A percentile compares a stretch with the other conserved stretches of the same genome.
These are phyloP conservation scores for Zelostemma sp. DNA, from an alignment of 1,140 invertebrate species.

Conservation along the genomic window DNA sequence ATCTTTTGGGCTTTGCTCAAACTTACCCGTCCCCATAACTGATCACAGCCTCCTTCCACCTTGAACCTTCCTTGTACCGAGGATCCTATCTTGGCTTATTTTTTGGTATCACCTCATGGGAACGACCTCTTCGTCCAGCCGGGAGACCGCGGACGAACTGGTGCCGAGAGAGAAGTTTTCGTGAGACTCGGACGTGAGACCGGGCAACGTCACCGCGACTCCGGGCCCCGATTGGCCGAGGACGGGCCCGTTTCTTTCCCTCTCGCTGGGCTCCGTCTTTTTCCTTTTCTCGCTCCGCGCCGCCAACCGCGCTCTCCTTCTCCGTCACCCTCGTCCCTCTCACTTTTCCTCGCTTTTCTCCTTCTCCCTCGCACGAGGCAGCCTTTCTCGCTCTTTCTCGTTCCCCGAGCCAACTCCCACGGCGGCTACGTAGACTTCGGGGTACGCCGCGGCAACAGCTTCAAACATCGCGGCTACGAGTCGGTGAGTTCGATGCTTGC, in stretches of 20 bases:
- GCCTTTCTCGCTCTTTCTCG: constrained; percentile 38
- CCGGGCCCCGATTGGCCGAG: constrained; percentile 55
- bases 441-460: constrained; percentile 36
- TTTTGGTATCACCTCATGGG: constrained; percentile 49
- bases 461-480: no score
- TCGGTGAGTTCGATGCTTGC: constrained; percentile 56
- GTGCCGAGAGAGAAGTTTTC: constrained; percentile 55
- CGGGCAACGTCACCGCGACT: constrained; percentile 53
- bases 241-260: constrained; percentile 42
- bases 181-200: constrained; percentile 58
- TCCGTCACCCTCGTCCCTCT: constrained; percentile 8
- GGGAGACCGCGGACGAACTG: constrained; percentile 67
- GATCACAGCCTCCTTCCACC: constrained; percentile 61
- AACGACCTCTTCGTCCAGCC: constrained; percentile 56
- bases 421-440: constrained; percentile 24
- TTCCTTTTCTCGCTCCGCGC: constrained; percentile 40
- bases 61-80: constrained; percentile 54
- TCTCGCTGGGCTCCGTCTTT: constrained; percentile 28
- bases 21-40: constrained; percentile 69
- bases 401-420: constrained; percentile 32
- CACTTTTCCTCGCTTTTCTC: constrained; percentile 14
- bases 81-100: constrained; percentile 52
- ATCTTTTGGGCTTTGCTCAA: neutral
- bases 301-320: constrained; percentile 46
- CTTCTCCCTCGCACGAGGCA: constrained; percentile 17